Percentiles rank a stretch among this genome's conserved stretches.
Evolutionary conservation across 2,888 invertebrate species (phyloP).

Genomic region (Dioctria linearis): DNA sequence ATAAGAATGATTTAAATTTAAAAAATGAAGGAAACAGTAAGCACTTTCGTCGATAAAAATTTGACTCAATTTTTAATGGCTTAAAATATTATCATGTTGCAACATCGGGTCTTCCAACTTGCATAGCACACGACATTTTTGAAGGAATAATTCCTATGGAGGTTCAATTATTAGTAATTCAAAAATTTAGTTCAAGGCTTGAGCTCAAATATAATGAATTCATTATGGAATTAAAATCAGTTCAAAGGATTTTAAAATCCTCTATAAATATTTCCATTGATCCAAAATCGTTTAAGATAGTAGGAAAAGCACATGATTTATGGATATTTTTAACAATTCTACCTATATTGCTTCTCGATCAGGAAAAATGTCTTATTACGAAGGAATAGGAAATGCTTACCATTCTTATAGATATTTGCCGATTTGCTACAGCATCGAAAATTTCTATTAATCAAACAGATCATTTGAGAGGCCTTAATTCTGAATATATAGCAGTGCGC

Average conservation of each 20-base stretch:
- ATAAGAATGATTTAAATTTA: neutral
- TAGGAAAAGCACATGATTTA: neutral
- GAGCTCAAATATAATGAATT: neutral
- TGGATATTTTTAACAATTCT: neutral
- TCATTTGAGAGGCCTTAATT: too few relatives aligned
- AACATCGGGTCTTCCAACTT: neutral
- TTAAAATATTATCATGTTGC: too few relatives aligned
- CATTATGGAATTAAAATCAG: neutral
- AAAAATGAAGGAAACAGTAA: too few relatives aligned
- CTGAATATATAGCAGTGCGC: too few relatives aligned
- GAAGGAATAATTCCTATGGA: too few relatives aligned
- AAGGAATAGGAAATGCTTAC: neutral
- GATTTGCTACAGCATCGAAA: too few relatives aligned
- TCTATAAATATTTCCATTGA: neutral
- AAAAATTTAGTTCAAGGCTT: too few relatives aligned
- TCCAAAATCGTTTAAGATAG: neutral
- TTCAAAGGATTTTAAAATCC: neutral
- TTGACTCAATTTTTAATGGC: too few relatives aligned
- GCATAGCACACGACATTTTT: slow-evolving; percentile 3
- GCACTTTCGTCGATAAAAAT: too few relatives aligned
- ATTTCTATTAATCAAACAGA: too few relatives aligned
- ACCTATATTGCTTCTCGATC: neutral
- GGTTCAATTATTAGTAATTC: too few relatives aligned
- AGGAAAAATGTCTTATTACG: neutral
- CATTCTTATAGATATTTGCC: neutral